Evolutionary conservation across 2,888 invertebrate genomes (phyloP), one percentile per base, ranked within the genome.

Genomic region (Priocnemis perturbator): DNA sequence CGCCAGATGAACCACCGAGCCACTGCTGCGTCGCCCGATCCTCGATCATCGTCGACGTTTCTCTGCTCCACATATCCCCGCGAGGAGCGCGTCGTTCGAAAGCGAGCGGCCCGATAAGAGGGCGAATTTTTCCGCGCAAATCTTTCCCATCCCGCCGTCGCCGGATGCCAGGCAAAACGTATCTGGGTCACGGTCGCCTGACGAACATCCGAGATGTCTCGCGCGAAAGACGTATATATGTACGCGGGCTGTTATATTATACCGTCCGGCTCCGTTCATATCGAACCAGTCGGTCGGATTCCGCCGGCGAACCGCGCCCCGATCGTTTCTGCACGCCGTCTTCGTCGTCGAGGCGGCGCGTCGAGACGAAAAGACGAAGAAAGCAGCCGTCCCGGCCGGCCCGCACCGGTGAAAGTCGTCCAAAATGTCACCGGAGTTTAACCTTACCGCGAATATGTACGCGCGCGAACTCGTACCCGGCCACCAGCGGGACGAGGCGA

Each of bases 381-480:
- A 86, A 86, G 86, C 83, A 83, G 77, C 66, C 60, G 58, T 71
- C 62, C 62, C 67, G 77, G 81, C 67, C 77, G 79, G 74, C 64
- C 73, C 77, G 79, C 37, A 74, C 70, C 70, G 79, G 87, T 87
- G 87, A 87, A 88, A 88, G 87, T 87, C 84, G 83, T 84, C 84
- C 85, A 87, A 88, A 87, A 88, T 88, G 87, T 88, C 87, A 87
- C 80, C 78, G 84, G 81, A 79, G 85, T 84, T 87, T 86, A 86
- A 87, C 86, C 86, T 87, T 85, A 86, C 79, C 48, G 64, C 20
- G 56, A 30, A 50, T 61, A 60, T 23, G 59, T 23, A 53, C 59
- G 57, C 56, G 48, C 47, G 61, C 50, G 69, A 65, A 11, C 37
- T 37, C 47, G 50, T 23, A 21, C 52, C 45, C 45, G 69, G 56